phyloP scores from a whole-genome alignment of 2,888 invertebrate genomes.

The Apotomis turbidana region DNA sequence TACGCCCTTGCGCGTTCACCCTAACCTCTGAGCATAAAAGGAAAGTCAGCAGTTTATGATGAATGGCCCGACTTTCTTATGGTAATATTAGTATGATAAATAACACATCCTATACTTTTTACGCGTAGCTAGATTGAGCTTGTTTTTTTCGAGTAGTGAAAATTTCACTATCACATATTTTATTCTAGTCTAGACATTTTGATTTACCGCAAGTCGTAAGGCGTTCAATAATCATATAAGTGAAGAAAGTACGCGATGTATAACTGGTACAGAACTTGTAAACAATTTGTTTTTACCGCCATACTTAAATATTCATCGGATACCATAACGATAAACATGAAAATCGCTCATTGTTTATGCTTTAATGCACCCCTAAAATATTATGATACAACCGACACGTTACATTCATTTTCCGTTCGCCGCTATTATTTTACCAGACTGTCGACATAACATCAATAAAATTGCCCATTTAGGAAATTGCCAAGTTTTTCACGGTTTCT shows the following conservation, averaged over 20 bases:
- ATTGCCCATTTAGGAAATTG: conserved; percentile 51
- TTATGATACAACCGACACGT: conserved; percentile 34
- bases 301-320: conserved; percentile 21
- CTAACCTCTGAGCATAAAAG: conserved; percentile 61
- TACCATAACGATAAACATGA: conserved; percentile 10
- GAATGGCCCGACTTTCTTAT: conserved; percentile 69
- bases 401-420: conserved; percentile 42
- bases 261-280: not conserved
- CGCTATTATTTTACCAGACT: conserved; percentile 48
- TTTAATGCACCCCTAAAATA: conserved; percentile 39
- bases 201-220: too few species aligned
- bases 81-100: conserved; percentile 69
- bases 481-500: conserved; percentile 43
- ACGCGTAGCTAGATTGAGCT: conserved; percentile 13
- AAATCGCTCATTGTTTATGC: conserved; percentile 34
- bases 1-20: conserved; percentile 53
- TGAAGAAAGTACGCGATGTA: not conserved
- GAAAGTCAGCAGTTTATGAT: conserved; percentile 69
- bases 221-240: not conserved
- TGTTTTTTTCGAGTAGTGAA: conserved; percentile 9
- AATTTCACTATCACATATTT: not conserved
- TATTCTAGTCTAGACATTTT: not conserved
- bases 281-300: conserved; percentile 14
- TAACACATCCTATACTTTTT: conserved; percentile 54
- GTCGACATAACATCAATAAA: conserved; percentile 49